phyloP scores from a whole-genome alignment of 2,113 vertebrate genomes.

The Platysternon megacephalum region DNA sequence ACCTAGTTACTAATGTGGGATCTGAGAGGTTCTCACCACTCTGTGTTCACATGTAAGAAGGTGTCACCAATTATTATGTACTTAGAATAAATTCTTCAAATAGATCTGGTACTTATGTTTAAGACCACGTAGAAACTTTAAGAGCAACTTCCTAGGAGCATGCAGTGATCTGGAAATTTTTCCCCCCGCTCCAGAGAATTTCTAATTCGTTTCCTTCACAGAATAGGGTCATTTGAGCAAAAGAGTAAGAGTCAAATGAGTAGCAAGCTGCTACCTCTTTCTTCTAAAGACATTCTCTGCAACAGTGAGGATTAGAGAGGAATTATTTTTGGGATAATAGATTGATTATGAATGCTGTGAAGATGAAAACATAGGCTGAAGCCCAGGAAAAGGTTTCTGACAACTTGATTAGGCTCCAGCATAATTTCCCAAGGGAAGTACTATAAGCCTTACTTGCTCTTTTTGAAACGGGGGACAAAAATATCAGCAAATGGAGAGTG shows the following conservation, averaged over 20 bases:
- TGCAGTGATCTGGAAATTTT: neutral
- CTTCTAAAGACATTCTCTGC: neutral
- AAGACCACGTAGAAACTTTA: neutral
- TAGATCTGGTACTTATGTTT: too few relatives aligned
- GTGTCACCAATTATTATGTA: neutral
- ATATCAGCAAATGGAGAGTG: neutral
- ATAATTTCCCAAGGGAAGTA: neutral
- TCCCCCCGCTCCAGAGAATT: neutral
- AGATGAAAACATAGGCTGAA: neutral
- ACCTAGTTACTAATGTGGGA: neutral
- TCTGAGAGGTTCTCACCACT: neutral
- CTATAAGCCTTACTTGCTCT: neutral
- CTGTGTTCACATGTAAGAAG: neutral
- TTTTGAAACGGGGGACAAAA: neutral
- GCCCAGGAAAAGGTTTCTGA: neutral
- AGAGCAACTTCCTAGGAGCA: constrained; percentile 27
- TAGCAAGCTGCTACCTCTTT: neutral
- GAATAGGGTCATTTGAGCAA: neutral
- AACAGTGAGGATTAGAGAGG: neutral
- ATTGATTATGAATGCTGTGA: neutral
- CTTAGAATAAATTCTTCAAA: neutral
- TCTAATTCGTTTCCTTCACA: neutral
- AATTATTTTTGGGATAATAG: neutral
- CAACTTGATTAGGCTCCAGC: neutral
- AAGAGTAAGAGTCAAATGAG: neutral